phyloP scores from a whole-genome alignment of 2,888 invertebrate species.

The Sericinus montela region DNA sequence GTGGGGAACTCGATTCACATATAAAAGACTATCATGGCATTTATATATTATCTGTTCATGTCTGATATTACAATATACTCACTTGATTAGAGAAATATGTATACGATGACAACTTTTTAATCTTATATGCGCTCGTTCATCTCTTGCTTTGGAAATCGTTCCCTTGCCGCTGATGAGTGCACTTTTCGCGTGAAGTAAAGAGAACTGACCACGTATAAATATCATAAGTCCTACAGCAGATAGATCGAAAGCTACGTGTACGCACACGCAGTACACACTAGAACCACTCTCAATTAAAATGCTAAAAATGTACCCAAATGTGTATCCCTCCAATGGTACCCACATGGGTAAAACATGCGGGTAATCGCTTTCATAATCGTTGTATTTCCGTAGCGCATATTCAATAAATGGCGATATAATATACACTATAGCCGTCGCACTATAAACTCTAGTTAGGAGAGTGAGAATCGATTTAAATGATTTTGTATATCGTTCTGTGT shows the following conservation, averaged over 20 bases:
- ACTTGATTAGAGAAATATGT: constrained; percentile 44
- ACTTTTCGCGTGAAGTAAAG: constrained; percentile 40
- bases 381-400: constrained; percentile 28
- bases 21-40: too few relatives aligned
- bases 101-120: constrained; percentile 47
- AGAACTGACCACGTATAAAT: constrained; percentile 55
- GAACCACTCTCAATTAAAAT: constrained; percentile 42
- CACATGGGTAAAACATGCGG: constrained; percentile 58
- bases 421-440: constrained; percentile 41
- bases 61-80: constrained; percentile 25
- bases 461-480: constrained; percentile 35
- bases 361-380: constrained; percentile 25
- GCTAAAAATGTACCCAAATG: constrained; percentile 36
- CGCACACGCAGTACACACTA: constrained; percentile 43
- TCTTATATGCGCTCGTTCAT: constrained; percentile 44
- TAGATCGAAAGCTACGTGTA: constrained; percentile 54
- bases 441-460: constrained; percentile 42
- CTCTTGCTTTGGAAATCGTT: constrained; percentile 33
- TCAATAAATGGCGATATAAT: constrained; percentile 54
- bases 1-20: too few relatives aligned
- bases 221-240: constrained; percentile 52
- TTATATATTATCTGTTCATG: too few relatives aligned
- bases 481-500: constrained; percentile 34
- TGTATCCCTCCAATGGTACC: constrained; percentile 40
- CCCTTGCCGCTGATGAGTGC: constrained; percentile 48